Percentiles rank a stretch among this genome's conserved stretches.
Evolutionary conservation across 2,888 invertebrate species (phyloP).

Genomic region (Julus scandinavius): DNA sequence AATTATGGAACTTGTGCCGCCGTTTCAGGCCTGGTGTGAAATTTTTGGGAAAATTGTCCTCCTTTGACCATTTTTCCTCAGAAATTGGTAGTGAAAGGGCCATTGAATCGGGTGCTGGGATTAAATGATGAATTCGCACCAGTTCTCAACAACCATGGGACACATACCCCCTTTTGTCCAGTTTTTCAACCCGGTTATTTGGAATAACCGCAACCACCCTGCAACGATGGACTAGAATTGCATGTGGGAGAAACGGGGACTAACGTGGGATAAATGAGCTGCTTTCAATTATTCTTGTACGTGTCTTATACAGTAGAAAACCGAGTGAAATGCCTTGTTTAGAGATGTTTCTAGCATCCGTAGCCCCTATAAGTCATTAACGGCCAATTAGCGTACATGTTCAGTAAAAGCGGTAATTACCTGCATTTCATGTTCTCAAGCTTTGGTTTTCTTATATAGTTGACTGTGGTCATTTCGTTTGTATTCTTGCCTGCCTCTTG

Average conservation of each 20-base stretch:
- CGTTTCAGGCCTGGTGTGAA: conserved; percentile 29
- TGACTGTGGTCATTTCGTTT: too few species aligned
- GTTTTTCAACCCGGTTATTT: conserved; percentile 10
- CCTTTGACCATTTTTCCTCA: conserved; percentile 23
- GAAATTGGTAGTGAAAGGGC: conserved; percentile 39
- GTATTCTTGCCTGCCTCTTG: too few species aligned
- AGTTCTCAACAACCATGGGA: conserved; percentile 4
- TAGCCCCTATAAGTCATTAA: neutral
- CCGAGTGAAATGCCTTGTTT: neutral
- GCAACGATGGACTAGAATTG: neutral
- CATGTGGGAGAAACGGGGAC: neutral
- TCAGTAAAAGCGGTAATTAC: too few species aligned
- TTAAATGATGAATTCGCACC: conserved; percentile 38
- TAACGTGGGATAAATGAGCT: conserved; percentile 38
- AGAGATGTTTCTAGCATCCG: neutral
- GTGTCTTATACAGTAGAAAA: neutral
- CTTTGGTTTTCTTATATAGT: too few species aligned
- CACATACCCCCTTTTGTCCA: conserved; percentile 39
- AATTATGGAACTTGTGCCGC: conserved; percentile 17
- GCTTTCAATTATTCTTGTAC: neutral
- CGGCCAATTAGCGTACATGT: too few species aligned
- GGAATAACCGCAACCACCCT: conserved; percentile 9
- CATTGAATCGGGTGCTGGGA: conserved; percentile 22
- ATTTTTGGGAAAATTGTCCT: conserved; percentile 17
- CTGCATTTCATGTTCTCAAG: too few species aligned